A percentile compares a stretch with the other conserved stretches of the same genome.
Evolutionary conservation across 2,888 invertebrate species (phyloP).

Genomic region (Ischnura elegans): DNA sequence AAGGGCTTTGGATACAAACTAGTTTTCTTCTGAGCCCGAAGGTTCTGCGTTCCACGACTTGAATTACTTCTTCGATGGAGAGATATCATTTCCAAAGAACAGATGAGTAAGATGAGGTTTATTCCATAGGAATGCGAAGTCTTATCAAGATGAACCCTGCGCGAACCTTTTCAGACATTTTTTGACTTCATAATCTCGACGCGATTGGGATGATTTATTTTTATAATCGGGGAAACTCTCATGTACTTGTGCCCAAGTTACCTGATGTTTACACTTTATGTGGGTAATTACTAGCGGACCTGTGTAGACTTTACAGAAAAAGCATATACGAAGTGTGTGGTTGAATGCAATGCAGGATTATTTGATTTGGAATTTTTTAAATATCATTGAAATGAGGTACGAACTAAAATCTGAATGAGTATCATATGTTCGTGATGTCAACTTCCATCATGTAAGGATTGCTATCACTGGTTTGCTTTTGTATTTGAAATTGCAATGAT

Average conservation of each 20-base stretch:
- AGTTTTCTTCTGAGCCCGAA: not conserved
- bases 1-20: slow-evolving; percentile 31
- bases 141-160: not conserved
- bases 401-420: too few species aligned
- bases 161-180: not conserved
- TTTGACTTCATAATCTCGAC: not conserved
- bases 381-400: too few species aligned
- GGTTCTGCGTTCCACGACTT: not conserved
- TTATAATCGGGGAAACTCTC: not conserved
- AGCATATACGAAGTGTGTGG: too few species aligned
- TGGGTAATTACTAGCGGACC: not conserved
- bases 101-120: not conserved
- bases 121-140: not conserved
- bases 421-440: too few species aligned
- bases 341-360: too few species aligned
- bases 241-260: not conserved
- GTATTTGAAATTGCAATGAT: too few species aligned
- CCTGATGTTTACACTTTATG: not conserved
- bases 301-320: too few species aligned
- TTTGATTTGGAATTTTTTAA: too few species aligned
- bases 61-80: slow-evolving; percentile 14
- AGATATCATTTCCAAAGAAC: not conserved
- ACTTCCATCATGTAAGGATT: too few species aligned
- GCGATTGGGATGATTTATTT: not conserved
- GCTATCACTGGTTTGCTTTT: too few species aligned